Percentiles rank a stretch among this genome's conserved stretches.
Conservation (phyloP, 2,113 vertebrate species). For the Maccullochella peelii region DNA sequence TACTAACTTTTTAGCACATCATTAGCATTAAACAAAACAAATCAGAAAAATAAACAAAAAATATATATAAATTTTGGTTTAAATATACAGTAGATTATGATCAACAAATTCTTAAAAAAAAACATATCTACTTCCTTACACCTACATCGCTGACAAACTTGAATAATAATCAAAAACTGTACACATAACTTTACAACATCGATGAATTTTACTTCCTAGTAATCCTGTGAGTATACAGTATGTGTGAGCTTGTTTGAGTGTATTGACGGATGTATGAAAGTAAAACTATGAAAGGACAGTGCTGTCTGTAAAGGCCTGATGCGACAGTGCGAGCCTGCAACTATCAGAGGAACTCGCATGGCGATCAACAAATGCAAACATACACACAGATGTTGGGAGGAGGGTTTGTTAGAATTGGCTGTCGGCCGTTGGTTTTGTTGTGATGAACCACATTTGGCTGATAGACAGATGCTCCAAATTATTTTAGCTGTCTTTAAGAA, state of each 20-base stretch:
- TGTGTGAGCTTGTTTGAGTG: not conserved
- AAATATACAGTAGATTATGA: not conserved
- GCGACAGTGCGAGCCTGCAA: not conserved
- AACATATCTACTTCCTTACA: not conserved
- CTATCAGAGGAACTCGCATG: slow-evolving; percentile 50
- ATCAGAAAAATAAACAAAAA: not conserved
- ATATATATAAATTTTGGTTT: not conserved
- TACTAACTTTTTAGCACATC: not conserved
- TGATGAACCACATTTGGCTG: slow-evolving; percentile 59
- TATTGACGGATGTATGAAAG: not conserved
- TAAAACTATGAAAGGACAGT: not conserved
- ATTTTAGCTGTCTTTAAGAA: slow-evolving; percentile 34
- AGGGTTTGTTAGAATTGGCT: slow-evolving; percentile 45
- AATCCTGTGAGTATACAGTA: not conserved
- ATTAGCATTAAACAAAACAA: not conserved
- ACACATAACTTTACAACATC: not conserved
- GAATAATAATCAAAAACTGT: not conserved
- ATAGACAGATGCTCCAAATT: slow-evolving; percentile 53
- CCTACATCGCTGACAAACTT: not conserved
- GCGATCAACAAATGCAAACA: slow-evolving; percentile 4
- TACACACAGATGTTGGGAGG: slow-evolving; percentile 23
- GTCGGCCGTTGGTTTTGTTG: slow-evolving; percentile 32
- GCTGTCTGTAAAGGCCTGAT: slow-evolving; percentile 22
- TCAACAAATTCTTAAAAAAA: not conserved
- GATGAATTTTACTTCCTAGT: not conserved